phyloP scores from a whole-genome alignment of 2,113 vertebrate species.

The Tinamus guttatus region DNA sequence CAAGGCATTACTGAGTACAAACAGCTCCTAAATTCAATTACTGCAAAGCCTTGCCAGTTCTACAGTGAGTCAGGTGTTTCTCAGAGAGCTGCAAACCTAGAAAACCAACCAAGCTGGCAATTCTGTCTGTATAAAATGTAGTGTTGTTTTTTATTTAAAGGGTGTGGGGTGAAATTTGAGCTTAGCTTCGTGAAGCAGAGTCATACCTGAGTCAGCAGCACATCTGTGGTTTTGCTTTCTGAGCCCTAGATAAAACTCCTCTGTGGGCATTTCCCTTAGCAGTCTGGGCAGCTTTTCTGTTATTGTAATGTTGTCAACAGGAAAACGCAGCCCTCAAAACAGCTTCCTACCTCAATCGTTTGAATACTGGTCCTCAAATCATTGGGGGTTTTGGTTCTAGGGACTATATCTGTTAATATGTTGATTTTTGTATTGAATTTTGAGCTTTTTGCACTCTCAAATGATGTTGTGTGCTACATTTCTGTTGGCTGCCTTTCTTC shows the following conservation, averaged over 20 bases:
- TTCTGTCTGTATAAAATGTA: background rate
- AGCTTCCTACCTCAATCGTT: background rate
- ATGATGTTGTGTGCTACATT: background rate
- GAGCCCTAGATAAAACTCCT: background rate
- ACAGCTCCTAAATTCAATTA: constrained; percentile 24
- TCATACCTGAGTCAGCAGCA: background rate
- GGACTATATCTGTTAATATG: no score
- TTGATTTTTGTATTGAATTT: background rate
- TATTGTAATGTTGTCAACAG: background rate
- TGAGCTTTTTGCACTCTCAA: background rate
- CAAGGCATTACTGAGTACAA: constrained; percentile 19
- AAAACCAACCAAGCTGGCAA: background rate
- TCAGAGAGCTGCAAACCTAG: background rate
- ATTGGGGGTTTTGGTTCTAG: background rate
- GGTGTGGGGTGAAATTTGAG: background rate
- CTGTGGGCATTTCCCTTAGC: background rate
- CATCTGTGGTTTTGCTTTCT: background rate
- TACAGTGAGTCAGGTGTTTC: constrained; percentile 4
- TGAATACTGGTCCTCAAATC: background rate
- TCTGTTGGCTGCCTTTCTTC: background rate
- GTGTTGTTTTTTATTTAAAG: background rate
- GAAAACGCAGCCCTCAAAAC: background rate
- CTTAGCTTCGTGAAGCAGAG: background rate
- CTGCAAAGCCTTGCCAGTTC: constrained; percentile 24
- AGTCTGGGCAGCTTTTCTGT: background rate